These are phyloP conservation scores for Carcinoscorpius rotundicauda DNA, from an alignment of 1,140 invertebrate genomes.

Conservation along the genomic window DNA sequence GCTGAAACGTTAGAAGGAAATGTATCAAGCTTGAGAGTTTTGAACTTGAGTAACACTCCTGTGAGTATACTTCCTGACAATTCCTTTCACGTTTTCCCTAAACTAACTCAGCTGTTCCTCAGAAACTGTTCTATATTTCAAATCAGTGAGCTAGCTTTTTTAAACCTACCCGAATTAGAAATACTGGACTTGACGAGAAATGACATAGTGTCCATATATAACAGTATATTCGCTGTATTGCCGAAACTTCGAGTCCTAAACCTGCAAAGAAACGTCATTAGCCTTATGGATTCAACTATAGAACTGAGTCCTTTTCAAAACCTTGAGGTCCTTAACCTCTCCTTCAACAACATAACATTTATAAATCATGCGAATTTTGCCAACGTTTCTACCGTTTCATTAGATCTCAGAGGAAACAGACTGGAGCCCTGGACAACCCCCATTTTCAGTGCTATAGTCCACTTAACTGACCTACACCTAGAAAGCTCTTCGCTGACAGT, in stretches of 20 bases:
- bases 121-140: background rate
- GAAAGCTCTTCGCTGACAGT: background rate
- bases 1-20: background rate
- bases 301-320: background rate
- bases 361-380: background rate
- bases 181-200: conserved; percentile 5
- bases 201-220: background rate
- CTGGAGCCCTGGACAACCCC: conserved; percentile 4
- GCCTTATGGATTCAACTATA: too few species aligned
- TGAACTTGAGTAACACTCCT: background rate
- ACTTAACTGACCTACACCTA: background rate
- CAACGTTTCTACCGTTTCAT: background rate
- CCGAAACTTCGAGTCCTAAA: too few species aligned
- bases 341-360: background rate
- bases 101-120: background rate
- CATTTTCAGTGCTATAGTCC: background rate
- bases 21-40: background rate
- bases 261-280: too few species aligned
- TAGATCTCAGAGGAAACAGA: background rate
- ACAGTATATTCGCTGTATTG: conserved; percentile 1
- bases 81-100: conserved; percentile 1
- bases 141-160: conserved; percentile 3
- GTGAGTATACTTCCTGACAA: background rate
- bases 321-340: background rate
- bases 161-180: background rate